phyloP scores from a whole-genome alignment of 2,113 vertebrate genomes.

The Crotophaga sulcirostris region DNA sequence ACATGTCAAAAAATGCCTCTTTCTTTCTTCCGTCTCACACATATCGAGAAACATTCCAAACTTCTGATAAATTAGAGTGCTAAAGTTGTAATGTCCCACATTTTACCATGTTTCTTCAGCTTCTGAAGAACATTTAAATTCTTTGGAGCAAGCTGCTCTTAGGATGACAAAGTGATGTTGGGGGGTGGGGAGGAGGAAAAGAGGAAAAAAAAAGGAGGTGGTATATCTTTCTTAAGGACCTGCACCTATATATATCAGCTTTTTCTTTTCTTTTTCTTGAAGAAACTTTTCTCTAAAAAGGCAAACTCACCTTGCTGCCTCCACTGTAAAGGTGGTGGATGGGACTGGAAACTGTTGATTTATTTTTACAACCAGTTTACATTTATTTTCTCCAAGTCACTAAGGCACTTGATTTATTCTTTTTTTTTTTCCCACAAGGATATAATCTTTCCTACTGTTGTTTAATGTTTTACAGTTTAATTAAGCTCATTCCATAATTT shows the following conservation, averaged over 20 bases:
- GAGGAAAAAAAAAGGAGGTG: background rate
- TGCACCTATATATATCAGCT: background rate
- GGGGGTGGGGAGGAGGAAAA: too few species aligned
- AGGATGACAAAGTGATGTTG: background rate
- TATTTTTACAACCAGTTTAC: slow-evolving; percentile 61
- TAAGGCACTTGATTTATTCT: slow-evolving; percentile 22
- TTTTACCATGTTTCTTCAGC: background rate
- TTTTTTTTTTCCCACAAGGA: background rate
- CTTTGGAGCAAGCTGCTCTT: background rate
- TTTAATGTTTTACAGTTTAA: slow-evolving; percentile 72
- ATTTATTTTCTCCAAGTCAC: slow-evolving; percentile 57
- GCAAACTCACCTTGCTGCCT: slow-evolving; percentile 3
- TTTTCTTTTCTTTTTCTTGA: background rate
- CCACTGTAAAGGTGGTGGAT: background rate
- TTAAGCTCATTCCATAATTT: slow-evolving; percentile 65
- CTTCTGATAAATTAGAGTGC: slow-evolving; percentile 15
- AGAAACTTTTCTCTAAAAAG: background rate
- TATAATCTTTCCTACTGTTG: slow-evolving; percentile 52
- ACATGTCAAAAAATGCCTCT: slow-evolving; percentile 1
- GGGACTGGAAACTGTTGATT: slow-evolving; percentile 20
- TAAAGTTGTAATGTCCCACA: background rate
- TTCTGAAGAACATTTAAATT: background rate
- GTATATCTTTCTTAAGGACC: background rate
- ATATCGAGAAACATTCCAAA: background rate
- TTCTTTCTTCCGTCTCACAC: background rate